A percentile compares a stretch with the other conserved stretches of the same genome.
These are phyloP conservation scores for Lordiphosa mommai DNA, from an alignment of 1,140 invertebrate genomes.

Conservation along the genomic window DNA sequence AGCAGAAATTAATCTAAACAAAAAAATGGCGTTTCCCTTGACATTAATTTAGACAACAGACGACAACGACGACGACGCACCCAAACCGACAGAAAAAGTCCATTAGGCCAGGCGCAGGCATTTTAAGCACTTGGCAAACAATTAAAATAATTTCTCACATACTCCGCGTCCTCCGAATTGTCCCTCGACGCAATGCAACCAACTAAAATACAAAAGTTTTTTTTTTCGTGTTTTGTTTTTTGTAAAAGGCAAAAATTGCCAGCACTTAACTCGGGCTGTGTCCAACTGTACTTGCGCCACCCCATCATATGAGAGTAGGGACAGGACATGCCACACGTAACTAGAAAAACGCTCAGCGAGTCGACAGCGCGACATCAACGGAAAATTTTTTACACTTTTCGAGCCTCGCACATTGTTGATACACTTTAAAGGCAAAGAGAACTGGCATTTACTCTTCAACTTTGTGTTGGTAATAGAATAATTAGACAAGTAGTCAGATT, in stretches of 20 bases:
- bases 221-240: not conserved
- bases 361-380: conserved; percentile 17
- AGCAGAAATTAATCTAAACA: conserved; percentile 62
- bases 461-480: not conserved
- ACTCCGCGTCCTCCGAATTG: conserved; percentile 27
- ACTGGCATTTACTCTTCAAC: not conserved
- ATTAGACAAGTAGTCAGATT: too few species aligned
- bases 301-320: conserved; percentile 11
- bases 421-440: conserved; percentile 11
- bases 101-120: conserved; percentile 60
- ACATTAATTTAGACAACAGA: conserved; percentile 59
- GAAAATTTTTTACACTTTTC: conserved; percentile 15
- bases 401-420: conserved; percentile 6
- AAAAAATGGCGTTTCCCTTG: conserved; percentile 58
- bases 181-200: conserved; percentile 57
- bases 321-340: conserved; percentile 33
- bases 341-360: conserved; percentile 22
- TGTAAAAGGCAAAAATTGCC: conserved; percentile 50
- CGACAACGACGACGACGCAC: conserved; percentile 20
- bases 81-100: conserved; percentile 40
- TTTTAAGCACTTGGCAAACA: conserved; percentile 72
- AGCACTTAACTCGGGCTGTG: conserved; percentile 61
- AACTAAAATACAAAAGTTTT: conserved; percentile 13
- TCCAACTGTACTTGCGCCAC: conserved; percentile 53
- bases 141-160: conserved; percentile 75